These are phyloP conservation scores for Aplochiton taeniatus DNA, from an alignment of 2,797 vertebrate genomes.

Conservation along the genomic window DNA sequence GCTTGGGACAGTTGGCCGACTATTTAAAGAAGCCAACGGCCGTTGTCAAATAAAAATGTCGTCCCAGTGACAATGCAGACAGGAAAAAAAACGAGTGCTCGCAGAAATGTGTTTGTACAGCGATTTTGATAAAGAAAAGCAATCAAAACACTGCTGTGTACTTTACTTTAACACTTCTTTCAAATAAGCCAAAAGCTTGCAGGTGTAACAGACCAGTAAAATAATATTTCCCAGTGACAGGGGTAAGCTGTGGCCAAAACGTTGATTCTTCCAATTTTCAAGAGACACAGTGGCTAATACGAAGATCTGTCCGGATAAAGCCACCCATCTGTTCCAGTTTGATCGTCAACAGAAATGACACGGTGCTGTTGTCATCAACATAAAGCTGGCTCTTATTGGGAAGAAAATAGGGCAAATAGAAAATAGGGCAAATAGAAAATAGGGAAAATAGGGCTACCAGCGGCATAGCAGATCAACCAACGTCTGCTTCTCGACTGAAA, in stretches of 20 bases:
- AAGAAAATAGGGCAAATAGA: background rate
- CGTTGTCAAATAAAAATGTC: conserved; percentile 40
- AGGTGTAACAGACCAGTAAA: conserved; percentile 1
- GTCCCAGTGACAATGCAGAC: conserved; percentile 21
- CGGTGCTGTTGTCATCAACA: background rate
- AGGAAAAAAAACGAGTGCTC: conserved; percentile 11
- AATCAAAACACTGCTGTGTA: too few species aligned
- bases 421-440: too few species aligned
- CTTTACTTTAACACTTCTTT: background rate
- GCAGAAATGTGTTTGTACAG: conserved; percentile 21
- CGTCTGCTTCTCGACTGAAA: too few species aligned
- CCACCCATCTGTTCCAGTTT: background rate
- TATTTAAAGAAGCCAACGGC: conserved; percentile 40
- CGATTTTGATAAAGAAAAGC: conserved; percentile 19
- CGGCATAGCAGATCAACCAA: too few species aligned
- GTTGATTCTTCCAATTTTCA: background rate
- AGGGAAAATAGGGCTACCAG: too few species aligned
- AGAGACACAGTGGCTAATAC: background rate
- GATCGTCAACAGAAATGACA: background rate
- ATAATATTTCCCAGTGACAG: background rate
- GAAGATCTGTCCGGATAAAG: background rate
- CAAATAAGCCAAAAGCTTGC: conserved; percentile 14
- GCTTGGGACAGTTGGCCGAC: conserved; percentile 41
- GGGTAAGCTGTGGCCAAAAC: too few species aligned
- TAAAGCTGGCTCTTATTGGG: background rate